Conservation (phyloP, 1,140 invertebrate species). For the Achatina immaculata region DNA sequence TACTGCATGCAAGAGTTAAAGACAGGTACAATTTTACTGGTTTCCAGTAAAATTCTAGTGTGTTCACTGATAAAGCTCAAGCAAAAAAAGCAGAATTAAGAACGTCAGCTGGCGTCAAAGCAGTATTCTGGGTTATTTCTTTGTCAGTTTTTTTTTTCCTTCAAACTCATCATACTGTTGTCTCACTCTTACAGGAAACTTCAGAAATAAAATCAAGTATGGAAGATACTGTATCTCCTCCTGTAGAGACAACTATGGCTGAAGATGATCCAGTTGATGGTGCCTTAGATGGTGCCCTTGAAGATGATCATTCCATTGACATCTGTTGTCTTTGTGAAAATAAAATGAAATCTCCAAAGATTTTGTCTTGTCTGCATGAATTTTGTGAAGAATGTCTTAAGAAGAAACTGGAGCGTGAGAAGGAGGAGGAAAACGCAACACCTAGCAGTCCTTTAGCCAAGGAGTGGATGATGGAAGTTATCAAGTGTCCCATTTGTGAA, state of each 20-base stretch:
- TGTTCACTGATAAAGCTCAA: background rate
- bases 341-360: slow-evolving; percentile 82
- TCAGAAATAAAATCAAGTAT: slow-evolving; percentile 7
- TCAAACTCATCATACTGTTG: too few species aligned
- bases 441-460: slow-evolving; percentile 22
- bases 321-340: slow-evolving; percentile 74
- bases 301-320: slow-evolving; percentile 32
- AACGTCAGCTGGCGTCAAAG: background rate
- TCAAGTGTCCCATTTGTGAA: slow-evolving; percentile 28
- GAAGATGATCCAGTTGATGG: background rate
- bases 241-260: background rate
- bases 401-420: slow-evolving; percentile 17
- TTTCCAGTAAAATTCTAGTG: too few species aligned
- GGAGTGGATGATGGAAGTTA: slow-evolving; percentile 1
- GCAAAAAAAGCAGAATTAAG: background rate
- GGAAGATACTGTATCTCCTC: slow-evolving; percentile 7
- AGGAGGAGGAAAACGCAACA: slow-evolving; percentile 10
- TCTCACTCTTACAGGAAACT: background rate
- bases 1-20: too few species aligned
- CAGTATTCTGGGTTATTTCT: background rate
- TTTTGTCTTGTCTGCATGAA: slow-evolving; percentile 91
- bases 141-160: too few species aligned
- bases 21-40: too few species aligned
- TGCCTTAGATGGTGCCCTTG: slow-evolving; percentile 28
- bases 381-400: slow-evolving; percentile 86